These are phyloP conservation scores for Coracopsis vasa DNA, from an alignment of 2,113 vertebrate species.

Conservation along the genomic window DNA sequence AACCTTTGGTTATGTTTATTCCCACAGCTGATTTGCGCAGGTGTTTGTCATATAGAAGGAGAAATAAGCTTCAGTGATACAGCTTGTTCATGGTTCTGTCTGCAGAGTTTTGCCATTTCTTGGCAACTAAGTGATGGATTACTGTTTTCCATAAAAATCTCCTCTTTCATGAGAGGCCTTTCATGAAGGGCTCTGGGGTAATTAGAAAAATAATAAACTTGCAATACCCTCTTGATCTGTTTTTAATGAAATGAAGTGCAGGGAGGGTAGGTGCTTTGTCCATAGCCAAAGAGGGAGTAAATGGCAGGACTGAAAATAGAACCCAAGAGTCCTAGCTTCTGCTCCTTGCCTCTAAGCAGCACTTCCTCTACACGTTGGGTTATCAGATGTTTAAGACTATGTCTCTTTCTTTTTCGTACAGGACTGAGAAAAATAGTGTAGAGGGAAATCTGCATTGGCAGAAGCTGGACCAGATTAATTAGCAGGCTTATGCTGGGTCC, in stretches of 20 bases:
- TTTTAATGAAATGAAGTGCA: constrained; percentile 44
- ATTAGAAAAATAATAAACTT: constrained; percentile 65
- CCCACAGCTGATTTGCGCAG: constrained; percentile 40
- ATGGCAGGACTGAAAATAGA: constrained; percentile 31
- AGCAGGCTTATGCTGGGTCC: background rate
- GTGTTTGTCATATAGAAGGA: constrained; percentile 37
- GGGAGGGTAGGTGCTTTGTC: constrained; percentile 15
- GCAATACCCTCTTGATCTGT: constrained; percentile 46
- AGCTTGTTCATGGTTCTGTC: constrained; percentile 5
- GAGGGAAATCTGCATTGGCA: background rate
- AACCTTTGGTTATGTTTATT: constrained; percentile 61
- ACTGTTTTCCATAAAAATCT: constrained; percentile 44
- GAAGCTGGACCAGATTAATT: background rate
- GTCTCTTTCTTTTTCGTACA: too few relatives aligned
- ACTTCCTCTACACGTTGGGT: background rate
- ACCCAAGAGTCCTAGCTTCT: background rate
- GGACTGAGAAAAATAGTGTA: background rate
- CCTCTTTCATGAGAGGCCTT: constrained; percentile 34
- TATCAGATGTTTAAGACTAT: background rate
- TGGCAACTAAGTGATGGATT: constrained; percentile 54
- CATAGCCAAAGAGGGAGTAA: constrained; percentile 29
- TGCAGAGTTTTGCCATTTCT: constrained; percentile 47
- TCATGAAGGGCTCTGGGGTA: constrained; percentile 42
- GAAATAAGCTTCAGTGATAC: constrained; percentile 20
- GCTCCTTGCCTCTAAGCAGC: background rate